These are phyloP conservation scores for Drosophila neocordata DNA, from an alignment of 1,140 invertebrate genomes.

Conservation along the genomic window DNA sequence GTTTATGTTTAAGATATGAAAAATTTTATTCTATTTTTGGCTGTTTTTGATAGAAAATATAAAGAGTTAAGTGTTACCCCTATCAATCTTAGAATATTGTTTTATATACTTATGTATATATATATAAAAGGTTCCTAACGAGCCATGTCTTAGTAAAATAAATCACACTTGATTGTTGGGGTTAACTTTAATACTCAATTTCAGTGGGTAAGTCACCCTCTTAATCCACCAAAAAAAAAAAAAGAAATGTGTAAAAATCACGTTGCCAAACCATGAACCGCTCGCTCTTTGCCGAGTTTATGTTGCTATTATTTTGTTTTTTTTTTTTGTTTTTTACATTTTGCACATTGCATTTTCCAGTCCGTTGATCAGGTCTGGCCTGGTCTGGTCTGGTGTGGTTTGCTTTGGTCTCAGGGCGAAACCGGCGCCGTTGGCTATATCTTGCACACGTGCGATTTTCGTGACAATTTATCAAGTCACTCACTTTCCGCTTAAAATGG, in stretches of 20 bases:
- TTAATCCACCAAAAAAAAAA: constrained; percentile 24
- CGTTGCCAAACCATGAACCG: constrained; percentile 55
- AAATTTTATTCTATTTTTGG: neutral
- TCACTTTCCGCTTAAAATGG: constrained; percentile 15
- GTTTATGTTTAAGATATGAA: neutral
- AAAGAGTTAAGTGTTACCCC: too few relatives aligned
- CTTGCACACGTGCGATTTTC: constrained; percentile 73
- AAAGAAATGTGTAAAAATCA: constrained; percentile 35
- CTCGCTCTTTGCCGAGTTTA: constrained; percentile 18
- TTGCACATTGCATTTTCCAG: constrained; percentile 70
- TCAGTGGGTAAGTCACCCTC: neutral
- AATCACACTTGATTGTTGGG: too few relatives aligned
- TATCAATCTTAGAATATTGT: too few relatives aligned
- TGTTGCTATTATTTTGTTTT: constrained; percentile 16
- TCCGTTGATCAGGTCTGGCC: constrained; percentile 64
- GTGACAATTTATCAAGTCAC: constrained; percentile 74
- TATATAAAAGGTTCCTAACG: too few relatives aligned
- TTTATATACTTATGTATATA: too few relatives aligned
- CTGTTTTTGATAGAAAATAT: too few relatives aligned
- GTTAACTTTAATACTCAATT: neutral
- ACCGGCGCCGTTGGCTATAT: constrained; percentile 57
- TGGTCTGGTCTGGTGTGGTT: constrained; percentile 14
- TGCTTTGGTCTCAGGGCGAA: constrained; percentile 18
- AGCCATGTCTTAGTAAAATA: too few relatives aligned
- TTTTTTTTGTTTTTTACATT: constrained; percentile 22